Base-by-base conservation (phyloP, 2,888 invertebrate genomes). In the Rambutsinella grinnellia region DNA sequence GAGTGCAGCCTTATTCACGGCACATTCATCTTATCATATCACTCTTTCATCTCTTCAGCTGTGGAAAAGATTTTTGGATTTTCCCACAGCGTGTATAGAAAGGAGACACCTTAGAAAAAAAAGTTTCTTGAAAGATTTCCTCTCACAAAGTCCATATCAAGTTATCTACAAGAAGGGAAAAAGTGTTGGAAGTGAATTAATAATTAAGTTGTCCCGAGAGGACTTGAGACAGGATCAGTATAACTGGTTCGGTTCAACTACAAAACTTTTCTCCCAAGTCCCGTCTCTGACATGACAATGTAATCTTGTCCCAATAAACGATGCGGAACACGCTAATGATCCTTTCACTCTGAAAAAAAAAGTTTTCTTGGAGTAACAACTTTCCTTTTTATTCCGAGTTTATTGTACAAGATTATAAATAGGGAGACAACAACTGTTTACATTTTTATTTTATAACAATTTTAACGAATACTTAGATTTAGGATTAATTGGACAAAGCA, bases 191-290 rank as follows among this genome's bases (percentile, higher is more conserved):
- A 36, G 36, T 36, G 58, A 68, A 68, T 68, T 68, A 68, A 68
- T 68, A 68, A 68, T 68, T 68, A 68, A 68, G 68, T 68, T 68
- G 56, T 49, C 68, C 68, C 49, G n/a, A 36, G 36, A 36, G 36
- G 36, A 36, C n/a, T n/a, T n/a, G n/a, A n/a, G n/a, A n/a, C n/a
- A n/a, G n/a, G n/a, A 36, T 36, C 36, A 36, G 6, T 36, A 36
- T 5, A 36, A 36, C 36, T 36, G 36, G 36, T 8, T 36, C 6
- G 13, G 36, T 36, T 36, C 6, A 13, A 36, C 36, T 36, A 13
- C 5, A 36, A 36, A 36, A 36, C 6, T 36, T 36, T 36, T 36
- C 36, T 36, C 13, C 6, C 13, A 36, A 36, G 13, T 36, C 36
- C n/a, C n/a, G n/a, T 36, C 36, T 13, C 36, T 36, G 36, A 36